Conservation (phyloP, 2,888 invertebrate species). For the Macaria notata region DNA sequence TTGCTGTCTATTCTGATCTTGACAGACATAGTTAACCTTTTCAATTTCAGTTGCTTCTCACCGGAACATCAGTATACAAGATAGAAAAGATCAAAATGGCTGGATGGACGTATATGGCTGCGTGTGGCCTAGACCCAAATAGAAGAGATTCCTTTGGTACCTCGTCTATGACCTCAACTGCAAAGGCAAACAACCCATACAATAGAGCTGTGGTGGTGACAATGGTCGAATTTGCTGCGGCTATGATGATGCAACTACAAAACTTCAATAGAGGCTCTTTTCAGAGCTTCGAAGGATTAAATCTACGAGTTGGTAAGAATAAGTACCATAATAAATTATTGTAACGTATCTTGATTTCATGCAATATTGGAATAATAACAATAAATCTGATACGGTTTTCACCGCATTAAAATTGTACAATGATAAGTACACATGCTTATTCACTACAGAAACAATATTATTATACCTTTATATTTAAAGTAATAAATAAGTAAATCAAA, state of each 20-base stretch:
- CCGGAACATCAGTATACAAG: conserved; percentile 82
- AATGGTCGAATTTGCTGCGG: conserved; percentile 77
- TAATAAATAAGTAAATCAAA: too few relatives aligned
- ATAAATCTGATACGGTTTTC: too few relatives aligned
- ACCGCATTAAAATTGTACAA: too few relatives aligned
- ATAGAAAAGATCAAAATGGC: conserved; percentile 99
- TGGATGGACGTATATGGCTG: conserved; percentile 98
- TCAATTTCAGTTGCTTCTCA: conserved; percentile 83
- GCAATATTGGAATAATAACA: too few relatives aligned
- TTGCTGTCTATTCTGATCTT: too few relatives aligned
- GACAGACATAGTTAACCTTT: too few relatives aligned
- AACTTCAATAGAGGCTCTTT: conserved; percentile 83
- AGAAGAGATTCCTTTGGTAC: conserved; percentile 83
- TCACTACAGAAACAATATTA: too few relatives aligned
- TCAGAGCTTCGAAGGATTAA: conserved; percentile 83
- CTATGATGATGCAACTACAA: conserved; percentile 77
- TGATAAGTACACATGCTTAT: too few relatives aligned
- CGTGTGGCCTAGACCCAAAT: conserved; percentile 92
- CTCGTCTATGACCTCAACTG: conserved; percentile 42
- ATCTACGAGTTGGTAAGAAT: conserved; percentile 86
- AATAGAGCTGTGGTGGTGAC: conserved; percentile 68
- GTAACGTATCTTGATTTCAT: too few relatives aligned
- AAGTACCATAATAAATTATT: neutral
- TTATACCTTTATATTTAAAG: too few relatives aligned
- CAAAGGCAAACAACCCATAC: conserved; percentile 59